These are phyloP conservation scores for Cyclophora punctaria DNA, from an alignment of 2,888 invertebrate species.

Conservation along the genomic window DNA sequence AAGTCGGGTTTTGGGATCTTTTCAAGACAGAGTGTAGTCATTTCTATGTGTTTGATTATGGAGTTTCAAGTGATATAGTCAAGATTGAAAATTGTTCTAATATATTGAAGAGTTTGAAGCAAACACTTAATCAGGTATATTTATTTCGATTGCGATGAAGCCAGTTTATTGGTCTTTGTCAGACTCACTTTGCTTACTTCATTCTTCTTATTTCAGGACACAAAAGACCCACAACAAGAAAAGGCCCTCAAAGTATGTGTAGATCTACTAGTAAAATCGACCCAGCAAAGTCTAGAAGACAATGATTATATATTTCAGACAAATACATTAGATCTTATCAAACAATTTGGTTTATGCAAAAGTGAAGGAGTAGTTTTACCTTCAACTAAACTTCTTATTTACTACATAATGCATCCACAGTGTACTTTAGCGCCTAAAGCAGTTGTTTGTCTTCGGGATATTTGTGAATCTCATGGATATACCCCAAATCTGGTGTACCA, in stretches of 20 bases:
- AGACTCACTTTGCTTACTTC: no score
- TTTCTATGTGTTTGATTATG: slow-evolving; percentile 52
- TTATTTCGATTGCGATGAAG: no score
- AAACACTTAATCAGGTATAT: slow-evolving; percentile 26
- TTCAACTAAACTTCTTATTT: slow-evolving; percentile 69
- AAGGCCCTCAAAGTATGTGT: slow-evolving; percentile 50
- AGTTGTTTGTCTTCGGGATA: slow-evolving; percentile 70
- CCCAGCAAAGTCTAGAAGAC: slow-evolving; percentile 63
- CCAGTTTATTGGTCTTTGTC: no score
- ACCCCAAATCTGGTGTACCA: slow-evolving; percentile 76
- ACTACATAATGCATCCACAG: slow-evolving; percentile 78
- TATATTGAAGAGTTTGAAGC: slow-evolving; percentile 43
- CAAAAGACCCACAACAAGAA: slow-evolving; percentile 34
- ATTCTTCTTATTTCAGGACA: no score
- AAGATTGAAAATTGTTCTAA: slow-evolving; percentile 41
- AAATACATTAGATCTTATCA: slow-evolving; percentile 68
- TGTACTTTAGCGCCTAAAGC: slow-evolving; percentile 75
- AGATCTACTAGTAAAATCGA: slow-evolving; percentile 56
- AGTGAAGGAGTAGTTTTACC: slow-evolving; percentile 56
- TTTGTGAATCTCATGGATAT: slow-evolving; percentile 71
- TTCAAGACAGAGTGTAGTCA: slow-evolving; percentile 47
- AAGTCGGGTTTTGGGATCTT: slow-evolving; percentile 43
- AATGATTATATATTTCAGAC: slow-evolving; percentile 72
- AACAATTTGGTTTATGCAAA: slow-evolving; percentile 58
- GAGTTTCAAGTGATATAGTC: slow-evolving; percentile 38